Evolutionary conservation across 2,888 invertebrate genomes (phyloP).

Genomic region (Chaetogeoica ovagalla): DNA sequence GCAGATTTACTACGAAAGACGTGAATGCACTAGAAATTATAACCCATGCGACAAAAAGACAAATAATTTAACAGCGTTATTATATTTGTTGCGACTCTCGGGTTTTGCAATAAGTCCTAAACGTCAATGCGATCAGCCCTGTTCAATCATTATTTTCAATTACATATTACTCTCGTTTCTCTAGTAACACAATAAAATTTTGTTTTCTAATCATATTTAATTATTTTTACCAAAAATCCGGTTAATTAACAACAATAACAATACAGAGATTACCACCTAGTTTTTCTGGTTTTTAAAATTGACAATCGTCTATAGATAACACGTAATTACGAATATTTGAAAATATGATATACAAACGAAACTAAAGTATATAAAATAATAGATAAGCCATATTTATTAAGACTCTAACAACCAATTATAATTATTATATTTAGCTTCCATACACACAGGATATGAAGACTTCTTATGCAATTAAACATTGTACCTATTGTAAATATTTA

Average conservation of each 20-base stretch:
- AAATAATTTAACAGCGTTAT: too few relatives aligned
- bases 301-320: not conserved
- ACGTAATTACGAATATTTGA: not conserved
- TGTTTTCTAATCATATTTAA: conserved; percentile 12
- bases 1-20: too few relatives aligned
- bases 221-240: conserved; percentile 28
- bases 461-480: conserved; percentile 5
- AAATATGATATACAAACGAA: too few relatives aligned
- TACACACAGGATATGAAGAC: not conserved
- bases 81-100: too few relatives aligned
- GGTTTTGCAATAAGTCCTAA: not conserved
- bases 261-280: not conserved
- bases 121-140: not conserved
- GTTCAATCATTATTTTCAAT: not conserved
- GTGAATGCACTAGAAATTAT: too few relatives aligned
- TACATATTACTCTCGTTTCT: not conserved
- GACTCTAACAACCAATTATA: not conserved
- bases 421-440: not conserved
- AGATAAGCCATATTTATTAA: conserved; percentile 11
- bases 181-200: not conserved
- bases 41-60: too few relatives aligned
- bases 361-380: not conserved
- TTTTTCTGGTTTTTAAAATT: conserved; percentile 2
- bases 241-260: not conserved
- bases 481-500: not conserved